Evolutionary conservation across 2,113 vertebrate genomes (phyloP).

Genomic region (Calidris pygmaea): DNA sequence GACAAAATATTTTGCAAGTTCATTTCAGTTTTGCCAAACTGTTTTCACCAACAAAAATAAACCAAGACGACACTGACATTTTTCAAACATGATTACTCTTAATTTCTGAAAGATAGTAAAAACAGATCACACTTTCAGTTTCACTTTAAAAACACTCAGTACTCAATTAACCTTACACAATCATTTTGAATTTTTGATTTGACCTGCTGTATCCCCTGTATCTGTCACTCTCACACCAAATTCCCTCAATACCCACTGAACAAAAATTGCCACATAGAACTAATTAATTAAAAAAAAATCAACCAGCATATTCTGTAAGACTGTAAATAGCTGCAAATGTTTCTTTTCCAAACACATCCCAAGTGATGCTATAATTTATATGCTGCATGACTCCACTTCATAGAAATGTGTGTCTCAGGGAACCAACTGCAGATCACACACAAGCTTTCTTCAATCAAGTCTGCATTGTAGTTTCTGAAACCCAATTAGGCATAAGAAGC

Average conservation of each 20-base stretch:
- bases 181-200: not conserved
- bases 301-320: not conserved
- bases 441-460: constrained; percentile 70
- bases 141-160: not conserved
- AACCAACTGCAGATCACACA: constrained; percentile 61
- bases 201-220: not conserved
- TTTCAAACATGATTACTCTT: not conserved
- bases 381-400: constrained; percentile 7
- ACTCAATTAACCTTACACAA: not conserved
- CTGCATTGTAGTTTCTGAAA: constrained; percentile 70
- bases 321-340: constrained; percentile 60
- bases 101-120: not conserved
- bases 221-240: not conserved
- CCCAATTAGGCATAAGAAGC: constrained; percentile 72
- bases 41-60: not conserved
- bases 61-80: not conserved
- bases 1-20: not conserved
- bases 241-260: not conserved
- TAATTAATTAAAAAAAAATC: not conserved
- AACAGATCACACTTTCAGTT: not conserved
- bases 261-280: not conserved
- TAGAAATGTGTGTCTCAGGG: constrained; percentile 13
- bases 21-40: not conserved
- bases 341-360: constrained; percentile 40
- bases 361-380: constrained; percentile 26